Evolutionary conservation across 1,140 invertebrate species (phyloP).

Genomic region (Ephestia elutella): DNA sequence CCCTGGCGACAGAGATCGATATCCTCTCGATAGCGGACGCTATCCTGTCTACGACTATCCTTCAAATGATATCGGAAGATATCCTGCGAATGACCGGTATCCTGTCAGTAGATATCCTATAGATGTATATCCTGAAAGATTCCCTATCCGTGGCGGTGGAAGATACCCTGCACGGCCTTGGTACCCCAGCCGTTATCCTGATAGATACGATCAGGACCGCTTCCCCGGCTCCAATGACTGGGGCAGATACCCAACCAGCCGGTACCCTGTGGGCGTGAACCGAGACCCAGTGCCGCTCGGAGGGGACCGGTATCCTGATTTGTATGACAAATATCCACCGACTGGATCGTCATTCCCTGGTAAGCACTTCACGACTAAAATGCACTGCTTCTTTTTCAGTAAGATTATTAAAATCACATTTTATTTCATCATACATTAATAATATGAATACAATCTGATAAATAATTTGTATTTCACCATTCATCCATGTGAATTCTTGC

Average conservation of each 20-base stretch:
- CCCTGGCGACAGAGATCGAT: slow-evolving; percentile 35
- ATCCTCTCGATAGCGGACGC: slow-evolving; percentile 54
- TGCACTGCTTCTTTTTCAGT: neutral
- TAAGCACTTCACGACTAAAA: slow-evolving; percentile 34
- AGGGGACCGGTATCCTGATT: slow-evolving; percentile 64
- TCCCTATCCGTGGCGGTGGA: slow-evolving; percentile 54
- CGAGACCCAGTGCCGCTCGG: slow-evolving; percentile 65
- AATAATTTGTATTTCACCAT: neutral
- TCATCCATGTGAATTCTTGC: neutral
- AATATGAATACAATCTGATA: neutral
- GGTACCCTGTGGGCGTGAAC: slow-evolving; percentile 63
- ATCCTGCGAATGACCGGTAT: slow-evolving; percentile 61
- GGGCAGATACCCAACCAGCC: slow-evolving; percentile 68
- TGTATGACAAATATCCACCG: slow-evolving; percentile 72
- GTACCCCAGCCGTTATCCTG: slow-evolving; percentile 62
- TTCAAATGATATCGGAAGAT: slow-evolving; percentile 61
- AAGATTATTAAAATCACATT: too few relatives aligned
- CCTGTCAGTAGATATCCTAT: slow-evolving; percentile 47
- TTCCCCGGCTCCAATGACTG: slow-evolving; percentile 49
- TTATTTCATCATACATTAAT: neutral
- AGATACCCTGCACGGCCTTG: slow-evolving; percentile 56
- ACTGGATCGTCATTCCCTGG: slow-evolving; percentile 67
- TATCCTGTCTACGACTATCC: slow-evolving; percentile 50
- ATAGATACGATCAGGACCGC: slow-evolving; percentile 61
- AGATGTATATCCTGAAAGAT: slow-evolving; percentile 61